Conservation (phyloP, 2,113 vertebrate genomes). For the Prolemur simus region DNA sequence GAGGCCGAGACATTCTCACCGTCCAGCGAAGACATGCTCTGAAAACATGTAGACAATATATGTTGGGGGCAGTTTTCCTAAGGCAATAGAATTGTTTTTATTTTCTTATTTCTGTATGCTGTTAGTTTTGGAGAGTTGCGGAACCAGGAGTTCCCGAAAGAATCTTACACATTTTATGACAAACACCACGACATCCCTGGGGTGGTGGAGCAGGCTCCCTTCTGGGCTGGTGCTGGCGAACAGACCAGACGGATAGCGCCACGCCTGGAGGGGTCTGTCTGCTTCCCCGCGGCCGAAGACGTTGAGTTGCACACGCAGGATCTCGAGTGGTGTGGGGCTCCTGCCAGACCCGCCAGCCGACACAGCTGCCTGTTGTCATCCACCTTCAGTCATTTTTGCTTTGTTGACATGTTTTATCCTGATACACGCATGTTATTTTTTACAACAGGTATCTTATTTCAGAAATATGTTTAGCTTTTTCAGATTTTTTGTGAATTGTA, state of each 20-base stretch:
- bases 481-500: neutral
- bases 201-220: neutral
- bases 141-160: neutral
- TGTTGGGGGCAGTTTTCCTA: too few species aligned
- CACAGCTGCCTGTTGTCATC: neutral
- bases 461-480: neutral
- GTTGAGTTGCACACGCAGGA: fast-evolving
- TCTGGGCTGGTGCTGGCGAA: neutral
- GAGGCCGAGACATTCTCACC: fast-evolving
- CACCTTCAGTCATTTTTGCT: neutral
- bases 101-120: neutral
- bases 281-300: neutral
- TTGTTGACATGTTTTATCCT: neutral
- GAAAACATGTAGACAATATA: neutral
- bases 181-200: too few species aligned
- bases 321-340: fast-evolving
- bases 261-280: too few species aligned
- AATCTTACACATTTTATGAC: neutral
- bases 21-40: fast-evolving
- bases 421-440: fast-evolving
- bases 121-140: neutral
- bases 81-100: neutral
- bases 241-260: neutral
- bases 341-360: neutral
- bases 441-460: neutral